phyloP scores from a whole-genome alignment of 2,888 invertebrate species.

The Heliconius cydno region DNA sequence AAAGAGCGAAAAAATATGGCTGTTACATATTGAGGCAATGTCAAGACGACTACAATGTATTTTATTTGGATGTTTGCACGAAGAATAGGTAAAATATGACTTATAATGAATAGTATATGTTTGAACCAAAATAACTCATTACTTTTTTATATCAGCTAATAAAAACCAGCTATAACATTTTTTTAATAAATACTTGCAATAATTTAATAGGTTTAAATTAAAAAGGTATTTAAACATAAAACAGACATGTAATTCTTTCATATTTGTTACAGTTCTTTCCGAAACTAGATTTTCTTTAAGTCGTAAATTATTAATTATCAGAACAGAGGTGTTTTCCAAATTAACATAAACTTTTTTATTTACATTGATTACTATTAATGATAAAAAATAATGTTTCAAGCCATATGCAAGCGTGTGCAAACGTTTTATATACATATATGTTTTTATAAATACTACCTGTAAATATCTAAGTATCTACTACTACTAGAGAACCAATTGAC shows the following conservation, averaged over 20 bases:
- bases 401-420: too few species aligned
- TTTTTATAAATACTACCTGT: too few species aligned
- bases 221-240: not conserved
- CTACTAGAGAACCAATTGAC: too few species aligned
- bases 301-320: too few species aligned
- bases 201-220: not conserved
- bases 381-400: not conserved
- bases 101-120: not conserved
- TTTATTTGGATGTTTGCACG: conserved; percentile 91
- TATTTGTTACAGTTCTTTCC: too few species aligned
- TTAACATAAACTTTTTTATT: not conserved
- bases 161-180: not conserved
- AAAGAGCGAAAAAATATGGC: conserved; percentile 88
- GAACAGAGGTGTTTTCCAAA: not conserved
- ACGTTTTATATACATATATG: too few species aligned
- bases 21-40: conserved; percentile 93
- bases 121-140: not conserved
- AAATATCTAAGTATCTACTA: too few species aligned
- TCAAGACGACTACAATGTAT: conserved; percentile 90
- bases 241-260: not conserved
- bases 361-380: not conserved
- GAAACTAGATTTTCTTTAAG: too few species aligned
- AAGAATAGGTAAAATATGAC: conserved; percentile 83
- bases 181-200: not conserved
- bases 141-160: not conserved